Evolutionary conservation across 2,888 invertebrate species (phyloP), one percentile per base, ranked within the genome.

Genomic region (Dyspetes luteomarginatus): DNA sequence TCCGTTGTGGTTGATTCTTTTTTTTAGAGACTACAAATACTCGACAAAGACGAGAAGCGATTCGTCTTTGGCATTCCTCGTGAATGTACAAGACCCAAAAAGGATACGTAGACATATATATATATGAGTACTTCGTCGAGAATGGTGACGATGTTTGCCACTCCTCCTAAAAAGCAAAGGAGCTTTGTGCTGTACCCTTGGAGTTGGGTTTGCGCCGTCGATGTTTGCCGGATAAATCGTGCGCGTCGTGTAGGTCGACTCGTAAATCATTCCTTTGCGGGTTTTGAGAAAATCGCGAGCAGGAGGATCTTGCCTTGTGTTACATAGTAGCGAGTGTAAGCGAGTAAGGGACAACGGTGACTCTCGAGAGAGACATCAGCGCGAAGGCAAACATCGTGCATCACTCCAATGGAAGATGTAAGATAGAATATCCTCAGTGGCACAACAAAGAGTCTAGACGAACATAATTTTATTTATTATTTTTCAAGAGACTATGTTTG

Each of bases 221-320:
- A 22, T 30, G 67, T 76, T 52, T 76, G 68, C 43, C 62, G 76
- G 76, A 68, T 68, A 65, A 79, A 78, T 77, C 77, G 78, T 15
- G 65, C 65, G 65, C 73, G 55, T 68, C 69, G 72, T 56, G 48
- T 80, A 58, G 58, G 36, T 17, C 41, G 64, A 67, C 71, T 82
- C 82, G 79, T 81, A 80, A 82, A 82, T 83, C 82, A 79, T 80
- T 81, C 68, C 26, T 73, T 52, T 52, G 78, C 68, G 76, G 65
- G 45, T 65, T 69, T 43, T 15, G 30, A 24, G 55, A 73, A 55
- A 71, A 58, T 65, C 52, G 55, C 55, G 78, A 71, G 75, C 43
- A 76, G 64, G 41, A 65, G 74, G 48, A 76, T 30, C 62, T 69
- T 58, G 52, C n/a, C 65, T 45, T 28, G 5, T 12, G 19, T 15